Evolutionary conservation across 2,113 vertebrate species (phyloP).

Genomic region (Myrmecophaga tridactyla): DNA sequence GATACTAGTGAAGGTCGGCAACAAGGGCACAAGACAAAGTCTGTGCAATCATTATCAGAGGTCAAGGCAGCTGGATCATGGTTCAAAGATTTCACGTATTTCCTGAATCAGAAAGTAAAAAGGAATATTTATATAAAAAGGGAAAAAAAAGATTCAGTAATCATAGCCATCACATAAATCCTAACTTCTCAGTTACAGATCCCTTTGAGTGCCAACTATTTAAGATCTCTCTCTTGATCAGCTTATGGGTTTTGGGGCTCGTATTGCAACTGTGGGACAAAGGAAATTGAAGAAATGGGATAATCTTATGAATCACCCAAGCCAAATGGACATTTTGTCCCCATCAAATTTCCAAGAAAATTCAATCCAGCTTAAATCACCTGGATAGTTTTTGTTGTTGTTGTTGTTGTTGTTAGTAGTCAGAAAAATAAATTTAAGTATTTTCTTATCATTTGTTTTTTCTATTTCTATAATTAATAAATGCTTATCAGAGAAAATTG

Average conservation of each 20-base stretch:
- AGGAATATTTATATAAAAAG: no score
- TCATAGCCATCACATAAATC: no score
- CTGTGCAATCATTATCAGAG: no score
- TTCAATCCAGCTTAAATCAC: not conserved
- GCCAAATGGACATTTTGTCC: not conserved
- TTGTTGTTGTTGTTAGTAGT: not conserved
- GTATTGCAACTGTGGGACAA: not conserved
- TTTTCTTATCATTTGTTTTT: not conserved
- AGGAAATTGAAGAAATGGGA: not conserved
- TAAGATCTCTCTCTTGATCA: not conserved
- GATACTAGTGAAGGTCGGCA: no score
- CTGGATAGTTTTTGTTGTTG: not conserved
- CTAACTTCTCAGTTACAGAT: no score
- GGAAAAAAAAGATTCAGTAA: no score
- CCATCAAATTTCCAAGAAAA: not conserved
- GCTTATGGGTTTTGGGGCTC: not conserved
- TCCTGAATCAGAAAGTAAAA: no score
- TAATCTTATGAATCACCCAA: not conserved
- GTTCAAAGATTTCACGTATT: no score
- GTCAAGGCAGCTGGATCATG: no score
- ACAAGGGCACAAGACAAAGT: no score
- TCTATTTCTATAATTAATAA: not conserved
- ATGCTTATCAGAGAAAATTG: not conserved
- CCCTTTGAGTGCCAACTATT: not conserved
- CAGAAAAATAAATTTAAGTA: not conserved